Conservation (phyloP, 2,888 invertebrate species). For the Asteroscopus sphinx region DNA sequence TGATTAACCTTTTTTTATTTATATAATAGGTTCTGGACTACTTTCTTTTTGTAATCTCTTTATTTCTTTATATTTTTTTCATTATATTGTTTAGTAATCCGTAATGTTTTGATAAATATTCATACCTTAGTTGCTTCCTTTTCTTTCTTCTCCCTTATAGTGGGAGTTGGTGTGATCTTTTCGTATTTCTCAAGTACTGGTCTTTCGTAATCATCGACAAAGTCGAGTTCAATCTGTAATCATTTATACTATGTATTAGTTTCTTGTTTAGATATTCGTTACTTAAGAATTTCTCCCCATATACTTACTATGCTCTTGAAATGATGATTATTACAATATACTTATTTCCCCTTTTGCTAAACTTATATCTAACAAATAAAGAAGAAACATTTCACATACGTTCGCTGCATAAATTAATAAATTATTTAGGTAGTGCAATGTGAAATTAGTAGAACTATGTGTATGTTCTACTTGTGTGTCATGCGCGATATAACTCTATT, state of each 20-base stretch:
- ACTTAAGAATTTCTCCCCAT: neutral
- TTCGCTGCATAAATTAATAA: constrained; percentile 21
- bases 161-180: constrained; percentile 88
- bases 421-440: constrained; percentile 2
- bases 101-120: neutral
- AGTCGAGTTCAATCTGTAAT: constrained; percentile 84
- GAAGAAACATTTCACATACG: constrained; percentile 26
- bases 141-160: constrained; percentile 82
- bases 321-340: neutral
- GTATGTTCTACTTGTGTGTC: constrained; percentile 1
- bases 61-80: neutral
- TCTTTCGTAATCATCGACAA: constrained; percentile 93
- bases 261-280: constrained; percentile 2
- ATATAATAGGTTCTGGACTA: neutral
- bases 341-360: neutral
- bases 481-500: neutral
- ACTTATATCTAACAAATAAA: neutral
- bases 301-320: no score
- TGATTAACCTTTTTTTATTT: constrained; percentile 10
- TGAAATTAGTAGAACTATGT: constrained; percentile 6
- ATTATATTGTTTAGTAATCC: neutral
- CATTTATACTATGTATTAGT: constrained; percentile 30
- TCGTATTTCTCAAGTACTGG: constrained; percentile 93
- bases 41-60: neutral
- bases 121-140: constrained; percentile 79